phyloP scores from a whole-genome alignment of 2,113 vertebrate species.

The Hippocampus mohnikei region DNA sequence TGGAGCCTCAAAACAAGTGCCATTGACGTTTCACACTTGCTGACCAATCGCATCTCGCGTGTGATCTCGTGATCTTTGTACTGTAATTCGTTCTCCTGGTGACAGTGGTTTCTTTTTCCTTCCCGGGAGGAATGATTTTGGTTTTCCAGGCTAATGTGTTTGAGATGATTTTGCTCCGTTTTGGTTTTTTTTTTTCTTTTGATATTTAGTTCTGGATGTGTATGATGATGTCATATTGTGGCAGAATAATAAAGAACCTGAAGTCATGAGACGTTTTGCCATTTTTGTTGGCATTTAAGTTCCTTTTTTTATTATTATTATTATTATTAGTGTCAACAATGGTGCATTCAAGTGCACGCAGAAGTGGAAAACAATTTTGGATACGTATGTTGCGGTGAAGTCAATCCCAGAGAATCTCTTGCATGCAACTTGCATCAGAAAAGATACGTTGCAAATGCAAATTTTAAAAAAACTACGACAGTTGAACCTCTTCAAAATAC shows the following conservation, averaged over 20 bases:
- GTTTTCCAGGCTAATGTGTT: conserved; percentile 36
- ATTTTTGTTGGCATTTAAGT: neutral
- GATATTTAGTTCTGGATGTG: conserved; percentile 52
- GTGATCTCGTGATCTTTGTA: conserved; percentile 54
- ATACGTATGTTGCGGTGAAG: neutral
- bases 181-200: conserved; percentile 28
- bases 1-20: conserved; percentile 9
- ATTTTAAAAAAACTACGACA: no score
- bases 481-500: no score
- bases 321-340: neutral
- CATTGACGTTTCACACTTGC: conserved; percentile 22
- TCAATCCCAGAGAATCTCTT: neutral
- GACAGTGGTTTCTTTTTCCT: conserved; percentile 44
- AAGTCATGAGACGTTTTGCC: neutral
- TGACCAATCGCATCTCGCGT: conserved; percentile 24
- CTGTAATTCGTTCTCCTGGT: conserved; percentile 60
- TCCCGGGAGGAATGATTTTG: conserved; percentile 20
- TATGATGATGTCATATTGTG: conserved; percentile 36
- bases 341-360: neutral
- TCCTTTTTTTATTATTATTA: neutral
- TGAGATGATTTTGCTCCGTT: conserved; percentile 43
- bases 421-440: no score
- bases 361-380: neutral
- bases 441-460: no score
- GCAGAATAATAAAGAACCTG: conserved; percentile 37